Conservation (phyloP, 2,113 vertebrate species). For the Hyperopisus bebe region DNA sequence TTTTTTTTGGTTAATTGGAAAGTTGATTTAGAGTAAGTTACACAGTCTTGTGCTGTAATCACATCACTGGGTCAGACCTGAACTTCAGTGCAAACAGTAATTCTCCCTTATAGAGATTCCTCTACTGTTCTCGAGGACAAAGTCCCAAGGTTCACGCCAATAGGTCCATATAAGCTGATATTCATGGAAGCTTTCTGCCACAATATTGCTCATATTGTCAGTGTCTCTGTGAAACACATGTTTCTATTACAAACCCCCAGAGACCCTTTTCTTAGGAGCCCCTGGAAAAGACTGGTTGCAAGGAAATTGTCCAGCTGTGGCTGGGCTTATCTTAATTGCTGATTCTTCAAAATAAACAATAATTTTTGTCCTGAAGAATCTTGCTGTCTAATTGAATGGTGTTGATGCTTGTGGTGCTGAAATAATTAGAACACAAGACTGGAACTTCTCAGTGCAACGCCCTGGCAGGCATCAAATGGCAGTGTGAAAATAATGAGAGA, state of each 20-base stretch:
- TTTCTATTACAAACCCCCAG: conserved; percentile 51
- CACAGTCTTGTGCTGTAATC: neutral
- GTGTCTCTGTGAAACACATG: conserved; percentile 47
- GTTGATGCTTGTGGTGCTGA: conserved; percentile 10
- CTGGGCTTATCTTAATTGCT: conserved; percentile 60
- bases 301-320: conserved; percentile 65
- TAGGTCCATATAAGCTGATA: conserved; percentile 49
- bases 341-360: conserved; percentile 49
- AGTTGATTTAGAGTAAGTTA: neutral
- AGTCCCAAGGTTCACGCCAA: conserved; percentile 49
- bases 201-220: conserved; percentile 38
- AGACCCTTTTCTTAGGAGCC: conserved; percentile 60
- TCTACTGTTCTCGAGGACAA: conserved; percentile 51
- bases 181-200: conserved; percentile 56
- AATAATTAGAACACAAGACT: neutral
- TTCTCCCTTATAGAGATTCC: conserved; percentile 45
- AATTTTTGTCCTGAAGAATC: conserved; percentile 51
- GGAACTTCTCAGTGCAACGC: neutral
- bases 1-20: neutral
- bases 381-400: conserved; percentile 33
- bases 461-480: neutral
- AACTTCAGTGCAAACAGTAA: conserved; percentile 31
- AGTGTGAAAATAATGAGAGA: neutral
- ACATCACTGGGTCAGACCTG: neutral
- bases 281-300: conserved; percentile 64